Evolutionary conservation across 2,113 vertebrate genomes (phyloP), one percentile per base, ranked within the genome.

Genomic region (Amia ocellicauda): DNA sequence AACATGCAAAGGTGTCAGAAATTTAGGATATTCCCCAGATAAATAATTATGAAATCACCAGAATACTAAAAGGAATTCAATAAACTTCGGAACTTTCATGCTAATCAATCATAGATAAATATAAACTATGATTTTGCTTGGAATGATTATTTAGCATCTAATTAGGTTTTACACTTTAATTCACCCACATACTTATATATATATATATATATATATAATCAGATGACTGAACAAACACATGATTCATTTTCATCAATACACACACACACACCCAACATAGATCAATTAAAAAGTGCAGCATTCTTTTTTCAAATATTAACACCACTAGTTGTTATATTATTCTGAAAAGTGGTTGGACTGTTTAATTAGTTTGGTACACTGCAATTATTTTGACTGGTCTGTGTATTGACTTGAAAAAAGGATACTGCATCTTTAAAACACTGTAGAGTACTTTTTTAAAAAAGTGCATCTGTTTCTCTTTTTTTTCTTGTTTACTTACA

Each of bases 341-440:
- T 31, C 42, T 54, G 53, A 60, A 22, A 54, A 68, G 47, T 23
- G 74, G 63, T 40, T 41, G 67, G 42, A 62, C 61, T 63, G 68
- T 74, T 84, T 82, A 86, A 87, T n/a, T n/a, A n/a, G n/a, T n/a
- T n/a, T 86, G 87, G 83, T 16, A 54, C 70, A 76, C 84, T 82
- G 80, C 60, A 60, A 58, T 88, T 83, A 76, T 72, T 82, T 74
- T 76, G 80, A 89, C 82, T 65, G 72, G 77, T 74, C 83, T 75
- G 84, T 79, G 84, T 87, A 86, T 81, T 86, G 85, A 87, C 93
- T 96, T 92, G 88, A 92, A 97, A 98, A 98, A 96, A 91, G 94
- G 94, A 97, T 95, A 97, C 92, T 97, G 95, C 95, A 94, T 93
- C 92, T 94, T 94, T 89, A 91, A 93, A 89, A 95, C 77, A 93